Evolutionary conservation across 2,888 invertebrate species (phyloP).

Genomic region (Drosophila meridionalis): DNA sequence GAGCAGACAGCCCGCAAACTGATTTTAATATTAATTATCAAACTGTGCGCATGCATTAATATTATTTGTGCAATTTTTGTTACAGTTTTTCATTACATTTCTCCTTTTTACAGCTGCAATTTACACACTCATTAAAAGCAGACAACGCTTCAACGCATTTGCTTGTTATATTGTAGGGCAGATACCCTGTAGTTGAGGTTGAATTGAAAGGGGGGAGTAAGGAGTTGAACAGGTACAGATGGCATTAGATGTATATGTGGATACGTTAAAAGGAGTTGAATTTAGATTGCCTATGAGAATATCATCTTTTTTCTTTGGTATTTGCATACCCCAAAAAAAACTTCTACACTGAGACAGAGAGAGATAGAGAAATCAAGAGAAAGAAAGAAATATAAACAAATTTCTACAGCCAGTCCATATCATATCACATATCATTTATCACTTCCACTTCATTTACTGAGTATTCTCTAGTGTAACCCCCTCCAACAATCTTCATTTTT

Average conservation of each 20-base stretch:
- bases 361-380: not conserved
- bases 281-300: not conserved
- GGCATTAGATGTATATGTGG: no score
- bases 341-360: not conserved
- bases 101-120: conserved; percentile 29
- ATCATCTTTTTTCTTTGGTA: no score
- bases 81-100: not conserved
- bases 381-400: not conserved
- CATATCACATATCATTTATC: no score
- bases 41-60: conserved; percentile 55
- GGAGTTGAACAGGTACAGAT: not conserved
- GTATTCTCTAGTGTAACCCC: conserved; percentile 1
- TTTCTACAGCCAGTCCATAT: fast-evolving
- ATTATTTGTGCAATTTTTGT: conserved; percentile 34
- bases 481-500: not conserved
- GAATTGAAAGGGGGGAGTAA: not conserved
- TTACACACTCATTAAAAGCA: conserved; percentile 64
- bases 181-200: not conserved
- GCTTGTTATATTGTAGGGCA: not conserved
- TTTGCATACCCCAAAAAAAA: no score
- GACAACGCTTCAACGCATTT: conserved; percentile 33
- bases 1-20: conserved; percentile 46
- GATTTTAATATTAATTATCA: conserved; percentile 71
- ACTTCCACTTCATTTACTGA: not conserved
- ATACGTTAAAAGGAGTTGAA: not conserved